Conservation (phyloP, 1,140 invertebrate species). For the Idris sp. region DNA sequence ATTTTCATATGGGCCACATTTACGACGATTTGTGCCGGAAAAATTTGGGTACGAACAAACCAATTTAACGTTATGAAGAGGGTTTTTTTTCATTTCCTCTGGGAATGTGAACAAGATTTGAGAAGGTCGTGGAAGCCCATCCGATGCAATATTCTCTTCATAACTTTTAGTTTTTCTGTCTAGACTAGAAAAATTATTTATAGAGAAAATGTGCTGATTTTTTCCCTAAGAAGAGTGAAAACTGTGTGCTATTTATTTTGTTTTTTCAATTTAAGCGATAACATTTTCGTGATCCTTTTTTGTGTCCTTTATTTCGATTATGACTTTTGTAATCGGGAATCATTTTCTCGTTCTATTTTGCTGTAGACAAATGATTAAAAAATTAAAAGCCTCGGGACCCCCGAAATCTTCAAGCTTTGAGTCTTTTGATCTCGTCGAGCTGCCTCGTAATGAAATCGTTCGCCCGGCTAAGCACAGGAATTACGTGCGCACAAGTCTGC, state of each 20-base stretch:
- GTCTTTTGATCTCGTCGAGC: slow-evolving; percentile 66
- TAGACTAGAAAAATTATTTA: too few relatives aligned
- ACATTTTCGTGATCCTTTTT: too few relatives aligned
- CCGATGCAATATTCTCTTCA: slow-evolving; percentile 31
- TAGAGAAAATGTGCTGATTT: too few relatives aligned
- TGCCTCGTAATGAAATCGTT: slow-evolving; percentile 64
- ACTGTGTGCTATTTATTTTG: too few relatives aligned
- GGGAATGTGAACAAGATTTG: slow-evolving; percentile 10
- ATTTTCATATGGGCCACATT: slow-evolving; percentile 47
- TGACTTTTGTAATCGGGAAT: slow-evolving; percentile 6
- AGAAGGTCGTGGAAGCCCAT: slow-evolving; percentile 21
- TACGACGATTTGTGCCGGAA: slow-evolving; percentile 10
- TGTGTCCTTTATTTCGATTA: too few relatives aligned
- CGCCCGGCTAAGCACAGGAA: slow-evolving; percentile 60
- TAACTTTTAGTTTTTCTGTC: slow-evolving; percentile 2
- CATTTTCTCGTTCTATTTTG: slow-evolving; percentile 39
- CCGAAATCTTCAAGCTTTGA: slow-evolving; percentile 31
- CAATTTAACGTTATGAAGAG: slow-evolving; percentile 16
- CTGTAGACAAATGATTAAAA: slow-evolving; percentile 66
- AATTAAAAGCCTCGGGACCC: slow-evolving; percentile 65
- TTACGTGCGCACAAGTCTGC: slow-evolving; percentile 20
- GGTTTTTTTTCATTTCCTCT: slow-evolving; percentile 6
- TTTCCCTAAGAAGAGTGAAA: too few relatives aligned
- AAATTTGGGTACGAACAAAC: slow-evolving; percentile 8
- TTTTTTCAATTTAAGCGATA: too few relatives aligned